Conservation (phyloP, 2,888 invertebrate species). For the Macrophya alboannulata region DNA sequence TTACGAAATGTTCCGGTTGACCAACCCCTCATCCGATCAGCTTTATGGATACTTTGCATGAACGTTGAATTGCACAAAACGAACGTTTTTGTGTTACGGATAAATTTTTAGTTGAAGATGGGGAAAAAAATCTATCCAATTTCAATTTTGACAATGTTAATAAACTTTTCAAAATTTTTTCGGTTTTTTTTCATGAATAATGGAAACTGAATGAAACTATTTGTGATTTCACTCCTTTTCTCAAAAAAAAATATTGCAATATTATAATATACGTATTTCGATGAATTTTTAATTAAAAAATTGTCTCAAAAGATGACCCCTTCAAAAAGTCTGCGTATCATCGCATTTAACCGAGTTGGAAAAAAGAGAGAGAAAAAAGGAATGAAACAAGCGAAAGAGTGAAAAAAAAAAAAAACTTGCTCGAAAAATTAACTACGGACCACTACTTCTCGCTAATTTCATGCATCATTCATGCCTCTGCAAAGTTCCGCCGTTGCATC, state of each 20-base stretch:
- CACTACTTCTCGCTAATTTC: constrained; percentile 46
- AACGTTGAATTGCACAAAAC: constrained; percentile 7
- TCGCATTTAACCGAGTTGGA: neutral
- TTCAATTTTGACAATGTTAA: neutral
- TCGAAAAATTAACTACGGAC: constrained; percentile 15
- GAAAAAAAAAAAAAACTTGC: neutral
- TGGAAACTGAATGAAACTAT: neutral
- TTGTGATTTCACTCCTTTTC: neutral
- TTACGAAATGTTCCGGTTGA: constrained; percentile 12
- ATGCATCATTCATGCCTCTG: constrained; percentile 52
- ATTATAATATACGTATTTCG: neutral
- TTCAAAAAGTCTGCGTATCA: neutral
- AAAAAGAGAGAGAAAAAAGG: neutral
- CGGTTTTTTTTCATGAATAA: neutral
- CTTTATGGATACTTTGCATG: neutral
- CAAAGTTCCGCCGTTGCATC: constrained; percentile 38
- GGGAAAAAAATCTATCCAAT: too few relatives aligned
- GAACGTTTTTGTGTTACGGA: neutral
- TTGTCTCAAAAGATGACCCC: neutral
- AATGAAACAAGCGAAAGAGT: neutral
- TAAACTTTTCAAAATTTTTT: neutral
- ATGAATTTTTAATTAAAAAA: neutral
- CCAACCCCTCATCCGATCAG: neutral
- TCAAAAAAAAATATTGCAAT: neutral
- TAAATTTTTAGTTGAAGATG: neutral